These are phyloP conservation scores for Talpa occidentalis DNA, from an alignment of 2,113 vertebrate genomes.

Conservation along the genomic window DNA sequence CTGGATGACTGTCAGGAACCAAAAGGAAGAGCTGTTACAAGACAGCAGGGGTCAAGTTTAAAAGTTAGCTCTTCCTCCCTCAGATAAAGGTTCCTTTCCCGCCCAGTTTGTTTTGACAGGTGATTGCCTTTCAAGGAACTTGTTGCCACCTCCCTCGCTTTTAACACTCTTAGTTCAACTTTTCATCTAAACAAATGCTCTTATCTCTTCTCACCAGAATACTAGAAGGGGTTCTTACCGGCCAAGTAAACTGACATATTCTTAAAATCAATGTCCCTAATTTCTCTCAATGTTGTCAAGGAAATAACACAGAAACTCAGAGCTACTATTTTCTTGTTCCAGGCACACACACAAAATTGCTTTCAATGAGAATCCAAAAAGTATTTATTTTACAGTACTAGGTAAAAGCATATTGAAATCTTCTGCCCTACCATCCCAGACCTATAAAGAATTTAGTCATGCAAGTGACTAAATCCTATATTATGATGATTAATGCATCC, in stretches of 20 bases:
- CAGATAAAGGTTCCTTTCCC: constrained; percentile 25
- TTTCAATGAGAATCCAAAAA: constrained; percentile 63
- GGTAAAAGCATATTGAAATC: constrained; percentile 37
- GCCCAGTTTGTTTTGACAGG: constrained; percentile 64
- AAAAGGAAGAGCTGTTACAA: constrained; percentile 54
- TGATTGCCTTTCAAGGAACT: constrained; percentile 10
- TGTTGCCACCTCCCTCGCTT: background rate
- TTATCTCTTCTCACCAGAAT: constrained; percentile 5
- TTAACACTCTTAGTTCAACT: background rate
- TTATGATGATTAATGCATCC: constrained; percentile 42
- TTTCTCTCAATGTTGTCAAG: background rate
- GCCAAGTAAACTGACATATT: background rate
- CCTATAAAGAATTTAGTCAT: constrained; percentile 51
- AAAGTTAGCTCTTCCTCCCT: constrained; percentile 27
- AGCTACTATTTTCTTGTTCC: constrained; percentile 41
- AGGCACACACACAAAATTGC: constrained; percentile 45
- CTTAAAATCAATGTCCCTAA: background rate
- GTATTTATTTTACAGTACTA: constrained; percentile 68
- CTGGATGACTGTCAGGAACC: background rate
- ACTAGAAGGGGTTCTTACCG: background rate
- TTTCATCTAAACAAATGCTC: constrained; percentile 43
- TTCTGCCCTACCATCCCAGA: constrained; percentile 44
- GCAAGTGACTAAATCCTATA: constrained; percentile 59
- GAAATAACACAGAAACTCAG: background rate
- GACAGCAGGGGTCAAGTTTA: constrained; percentile 67